phyloP scores from a whole-genome alignment of 2,888 invertebrate genomes.

The Geophilus truncorum region DNA sequence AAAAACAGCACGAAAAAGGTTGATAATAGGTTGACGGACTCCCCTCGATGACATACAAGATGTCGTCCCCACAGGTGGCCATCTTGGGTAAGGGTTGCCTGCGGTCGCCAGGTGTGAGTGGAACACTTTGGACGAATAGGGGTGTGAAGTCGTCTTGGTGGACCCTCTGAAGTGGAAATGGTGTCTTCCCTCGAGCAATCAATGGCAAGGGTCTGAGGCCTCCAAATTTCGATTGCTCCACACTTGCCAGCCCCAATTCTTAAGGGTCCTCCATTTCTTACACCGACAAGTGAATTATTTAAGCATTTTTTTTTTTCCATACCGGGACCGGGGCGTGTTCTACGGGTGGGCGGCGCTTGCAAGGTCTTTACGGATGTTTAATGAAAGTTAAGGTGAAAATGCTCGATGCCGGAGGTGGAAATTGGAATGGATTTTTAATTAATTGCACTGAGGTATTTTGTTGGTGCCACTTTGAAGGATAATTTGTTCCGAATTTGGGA shows the following conservation, averaged over 20 bases:
- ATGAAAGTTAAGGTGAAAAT: constrained; percentile 12
- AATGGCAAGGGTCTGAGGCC: constrained; percentile 27
- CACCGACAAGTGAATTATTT: constrained; percentile 21
- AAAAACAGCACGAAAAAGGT: not conserved
- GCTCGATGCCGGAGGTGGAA: not conserved
- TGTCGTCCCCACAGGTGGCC: constrained; percentile 27
- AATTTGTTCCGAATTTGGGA: not conserved
- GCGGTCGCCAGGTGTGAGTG: constrained; percentile 9
- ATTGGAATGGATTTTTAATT: constrained; percentile 27
- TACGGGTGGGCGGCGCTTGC: not conserved
- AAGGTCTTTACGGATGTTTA: constrained; percentile 3
- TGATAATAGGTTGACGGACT: not conserved
- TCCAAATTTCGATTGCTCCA: constrained; percentile 25
- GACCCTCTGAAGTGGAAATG: constrained; percentile 27
- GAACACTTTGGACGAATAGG: not conserved
- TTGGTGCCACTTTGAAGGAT: not conserved
- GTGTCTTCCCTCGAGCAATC: constrained; percentile 27
- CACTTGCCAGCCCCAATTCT: constrained; percentile 21
- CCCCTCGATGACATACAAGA: constrained; percentile 2
- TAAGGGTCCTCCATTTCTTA: constrained; percentile 16
- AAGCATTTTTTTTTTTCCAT: not conserved
- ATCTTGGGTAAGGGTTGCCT: constrained; percentile 1
- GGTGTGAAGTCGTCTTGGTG: constrained; percentile 21
- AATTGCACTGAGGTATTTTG: not conserved
- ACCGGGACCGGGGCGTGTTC: not conserved